Evolutionary conservation across 2,113 vertebrate species (phyloP).

Genomic region (Callaeas wilsoni): DNA sequence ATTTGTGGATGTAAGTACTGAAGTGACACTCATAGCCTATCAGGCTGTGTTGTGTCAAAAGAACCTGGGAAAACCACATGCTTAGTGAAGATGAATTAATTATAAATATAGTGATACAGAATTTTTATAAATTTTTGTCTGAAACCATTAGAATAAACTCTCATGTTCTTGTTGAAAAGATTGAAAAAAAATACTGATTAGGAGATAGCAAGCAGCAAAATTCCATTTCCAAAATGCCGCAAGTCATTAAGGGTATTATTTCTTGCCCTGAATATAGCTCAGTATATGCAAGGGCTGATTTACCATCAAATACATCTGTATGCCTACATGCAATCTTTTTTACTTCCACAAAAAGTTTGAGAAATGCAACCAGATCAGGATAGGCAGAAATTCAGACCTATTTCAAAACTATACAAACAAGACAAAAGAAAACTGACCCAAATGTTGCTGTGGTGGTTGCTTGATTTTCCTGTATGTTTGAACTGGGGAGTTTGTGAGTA

Average conservation of each 20-base stretch:
- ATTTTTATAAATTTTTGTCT: neutral
- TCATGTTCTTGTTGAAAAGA: neutral
- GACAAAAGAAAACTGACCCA: neutral
- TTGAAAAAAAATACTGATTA: neutral
- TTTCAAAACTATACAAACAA: neutral
- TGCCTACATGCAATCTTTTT: neutral
- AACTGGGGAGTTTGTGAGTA: neutral
- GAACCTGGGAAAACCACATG: neutral
- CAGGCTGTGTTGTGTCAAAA: neutral
- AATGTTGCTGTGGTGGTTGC: neutral
- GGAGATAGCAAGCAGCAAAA: neutral
- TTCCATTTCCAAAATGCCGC: neutral
- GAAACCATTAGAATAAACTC: neutral
- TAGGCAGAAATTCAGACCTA: neutral
- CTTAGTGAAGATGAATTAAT: neutral
- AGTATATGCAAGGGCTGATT: neutral
- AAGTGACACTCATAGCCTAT: neutral
- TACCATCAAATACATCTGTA: neutral
- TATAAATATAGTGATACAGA: neutral
- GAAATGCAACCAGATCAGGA: neutral
- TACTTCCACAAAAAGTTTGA: neutral
- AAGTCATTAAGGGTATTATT: neutral
- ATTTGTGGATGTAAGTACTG: neutral
- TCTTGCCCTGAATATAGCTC: neutral
- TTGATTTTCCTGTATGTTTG: neutral